Evolutionary conservation across 2,113 vertebrate species (phyloP).

Genomic region (Galbula dea): DNA sequence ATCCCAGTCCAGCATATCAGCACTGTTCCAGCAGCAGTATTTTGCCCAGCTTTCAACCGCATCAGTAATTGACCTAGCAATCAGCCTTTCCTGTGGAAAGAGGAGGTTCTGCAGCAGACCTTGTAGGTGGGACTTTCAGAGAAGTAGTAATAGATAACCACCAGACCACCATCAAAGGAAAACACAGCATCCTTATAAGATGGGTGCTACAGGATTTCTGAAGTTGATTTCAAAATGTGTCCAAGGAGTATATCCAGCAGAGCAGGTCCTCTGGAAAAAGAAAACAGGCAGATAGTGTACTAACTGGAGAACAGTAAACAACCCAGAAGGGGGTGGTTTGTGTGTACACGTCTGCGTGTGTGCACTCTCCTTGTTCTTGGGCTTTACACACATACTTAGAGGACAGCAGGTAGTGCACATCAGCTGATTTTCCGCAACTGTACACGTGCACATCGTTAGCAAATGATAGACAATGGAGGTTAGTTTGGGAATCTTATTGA

Average conservation of each 20-base stretch:
- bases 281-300: background rate
- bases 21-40: background rate
- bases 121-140: background rate
- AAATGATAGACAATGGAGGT: background rate
- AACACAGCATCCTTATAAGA: background rate
- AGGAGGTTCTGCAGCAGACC: background rate
- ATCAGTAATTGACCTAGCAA: background rate
- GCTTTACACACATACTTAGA: background rate
- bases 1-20: background rate
- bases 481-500: background rate
- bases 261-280: background rate
- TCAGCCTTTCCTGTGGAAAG: background rate
- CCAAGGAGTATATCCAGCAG: background rate
- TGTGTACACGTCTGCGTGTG: no score
- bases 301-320: background rate
- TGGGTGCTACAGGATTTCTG: background rate
- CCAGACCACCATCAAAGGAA: background rate
- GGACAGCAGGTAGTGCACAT: background rate
- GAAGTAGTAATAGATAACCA: background rate
- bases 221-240: background rate
- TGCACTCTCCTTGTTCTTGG: background rate
- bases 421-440: background rate
- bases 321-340: background rate
- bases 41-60: background rate
- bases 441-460: background rate